These are phyloP conservation scores for Pollenia labialis DNA, from an alignment of 2,888 invertebrate genomes.

Conservation along the genomic window DNA sequence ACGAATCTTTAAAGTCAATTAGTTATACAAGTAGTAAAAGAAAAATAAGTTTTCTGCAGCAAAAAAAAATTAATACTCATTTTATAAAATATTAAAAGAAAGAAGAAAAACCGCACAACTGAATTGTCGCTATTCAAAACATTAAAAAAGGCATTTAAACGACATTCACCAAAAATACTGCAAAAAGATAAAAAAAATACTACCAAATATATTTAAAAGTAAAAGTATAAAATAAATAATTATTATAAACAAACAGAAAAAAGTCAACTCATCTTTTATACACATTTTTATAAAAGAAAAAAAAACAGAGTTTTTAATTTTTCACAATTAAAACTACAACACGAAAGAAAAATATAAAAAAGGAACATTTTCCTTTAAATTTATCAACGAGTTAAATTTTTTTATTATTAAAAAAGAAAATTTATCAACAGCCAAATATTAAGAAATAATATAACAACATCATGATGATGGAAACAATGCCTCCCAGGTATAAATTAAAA, in stretches of 20 bases:
- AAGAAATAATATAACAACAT: conserved; percentile 74
- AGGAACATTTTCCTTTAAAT: conserved; percentile 24
- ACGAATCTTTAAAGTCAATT: conserved; percentile 58
- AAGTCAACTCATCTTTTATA: conserved; percentile 42
- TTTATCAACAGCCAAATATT: conserved; percentile 67
- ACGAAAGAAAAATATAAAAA: conserved; percentile 14
- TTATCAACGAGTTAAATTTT: conserved; percentile 39
- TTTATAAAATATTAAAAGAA: not conserved
- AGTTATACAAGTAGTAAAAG: conserved; percentile 11
- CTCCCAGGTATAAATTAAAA: conserved; percentile 84
- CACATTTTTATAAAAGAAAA: conserved; percentile 28
- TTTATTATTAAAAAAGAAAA: not conserved
- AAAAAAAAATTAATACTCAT: conserved; percentile 8
- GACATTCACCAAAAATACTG: conserved; percentile 84
- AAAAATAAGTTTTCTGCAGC: conserved; percentile 15
- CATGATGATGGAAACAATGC: conserved; percentile 85
- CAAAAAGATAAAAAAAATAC: conserved; percentile 73
- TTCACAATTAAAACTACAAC: conserved; percentile 17
- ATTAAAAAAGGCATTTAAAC: conserved; percentile 79
- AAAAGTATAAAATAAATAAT: conserved; percentile 27
- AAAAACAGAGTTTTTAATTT: conserved; percentile 9
- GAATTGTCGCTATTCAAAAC: conserved; percentile 67
- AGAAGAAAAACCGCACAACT: conserved; percentile 24
- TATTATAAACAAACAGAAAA: conserved; percentile 37
- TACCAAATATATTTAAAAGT: conserved; percentile 59